Percentiles rank a stretch among this genome's conserved stretches.
Conservation (phyloP, 2,888 invertebrate species). For the Odontomyia ornata region DNA sequence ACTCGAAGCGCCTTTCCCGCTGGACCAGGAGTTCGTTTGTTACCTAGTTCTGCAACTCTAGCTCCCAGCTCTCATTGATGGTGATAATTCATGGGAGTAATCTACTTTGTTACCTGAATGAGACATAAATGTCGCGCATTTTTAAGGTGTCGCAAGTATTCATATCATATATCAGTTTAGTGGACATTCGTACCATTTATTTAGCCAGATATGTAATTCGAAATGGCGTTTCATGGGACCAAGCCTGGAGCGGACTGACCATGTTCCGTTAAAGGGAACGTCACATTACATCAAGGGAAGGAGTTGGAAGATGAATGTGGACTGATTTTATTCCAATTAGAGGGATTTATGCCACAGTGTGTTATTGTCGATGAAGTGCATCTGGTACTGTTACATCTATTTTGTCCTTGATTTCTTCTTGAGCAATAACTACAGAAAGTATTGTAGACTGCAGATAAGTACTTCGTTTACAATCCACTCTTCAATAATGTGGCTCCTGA, state of each 20-base stretch:
- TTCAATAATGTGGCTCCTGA: too few species aligned
- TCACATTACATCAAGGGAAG: too few species aligned
- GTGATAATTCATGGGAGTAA: constrained; percentile 17
- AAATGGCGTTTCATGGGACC: neutral
- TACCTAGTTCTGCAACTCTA: neutral
- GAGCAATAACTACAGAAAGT: too few species aligned
- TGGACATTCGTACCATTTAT: neutral
- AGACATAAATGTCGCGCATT: constrained; percentile 14
- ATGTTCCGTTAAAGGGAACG: neutral
- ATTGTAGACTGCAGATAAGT: too few species aligned
- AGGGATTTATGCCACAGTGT: too few species aligned
- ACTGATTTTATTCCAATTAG: too few species aligned
- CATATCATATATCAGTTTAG: constrained; percentile 23
- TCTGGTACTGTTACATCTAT: too few species aligned
- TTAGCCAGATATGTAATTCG: neutral
- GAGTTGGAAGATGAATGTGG: too few species aligned
- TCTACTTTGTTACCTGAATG: constrained; percentile 25
- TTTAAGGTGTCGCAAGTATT: constrained; percentile 2
- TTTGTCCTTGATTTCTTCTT: too few species aligned
- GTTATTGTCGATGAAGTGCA: too few species aligned
- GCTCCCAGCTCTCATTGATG: neutral
- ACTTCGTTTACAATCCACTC: too few species aligned
- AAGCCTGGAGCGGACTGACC: neutral
- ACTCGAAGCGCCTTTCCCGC: constrained; percentile 1
- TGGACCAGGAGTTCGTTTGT: neutral